phyloP scores from a whole-genome alignment of 2,888 invertebrate species.

The Coelopa pilipes region DNA sequence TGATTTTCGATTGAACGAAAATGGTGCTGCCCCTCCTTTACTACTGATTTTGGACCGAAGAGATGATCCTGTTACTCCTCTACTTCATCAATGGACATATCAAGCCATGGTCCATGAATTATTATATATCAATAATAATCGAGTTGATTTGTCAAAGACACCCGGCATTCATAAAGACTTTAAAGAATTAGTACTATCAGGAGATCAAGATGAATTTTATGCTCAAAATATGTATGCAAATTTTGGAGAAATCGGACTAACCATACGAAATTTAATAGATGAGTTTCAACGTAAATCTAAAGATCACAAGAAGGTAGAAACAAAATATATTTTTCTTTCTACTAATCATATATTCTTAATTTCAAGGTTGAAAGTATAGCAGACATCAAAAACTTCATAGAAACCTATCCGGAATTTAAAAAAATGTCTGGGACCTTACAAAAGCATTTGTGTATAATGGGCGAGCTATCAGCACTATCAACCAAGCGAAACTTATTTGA shows the following conservation, averaged over 20 bases:
- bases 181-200: conserved; percentile 91
- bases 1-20: conserved; percentile 78
- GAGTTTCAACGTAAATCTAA: conserved; percentile 96
- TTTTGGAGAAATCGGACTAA: conserved; percentile 98
- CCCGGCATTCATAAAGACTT: conserved; percentile 89
- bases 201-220: conserved; percentile 98
- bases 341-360: conserved; percentile 4
- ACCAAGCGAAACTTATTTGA: conserved; percentile 82
- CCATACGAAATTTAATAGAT: conserved; percentile 96
- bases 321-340: background rate
- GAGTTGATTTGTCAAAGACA: conserved; percentile 88
- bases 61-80: conserved; percentile 95
- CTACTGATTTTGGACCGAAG: conserved; percentile 91
- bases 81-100: conserved; percentile 98
- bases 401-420: conserved; percentile 98
- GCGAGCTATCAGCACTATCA: conserved; percentile 90
- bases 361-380: conserved; percentile 88
- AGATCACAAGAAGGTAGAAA: conserved; percentile 82
- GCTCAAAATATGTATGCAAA: conserved; percentile 93
- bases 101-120: conserved; percentile 99
- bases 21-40: conserved; percentile 78
- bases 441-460: conserved; percentile 97
- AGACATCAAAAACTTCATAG: conserved; percentile 99
- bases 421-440: conserved; percentile 96
- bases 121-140: conserved; percentile 90